Conservation (phyloP, 2,797 vertebrate species). For the Leptoclinus maculatus region DNA sequence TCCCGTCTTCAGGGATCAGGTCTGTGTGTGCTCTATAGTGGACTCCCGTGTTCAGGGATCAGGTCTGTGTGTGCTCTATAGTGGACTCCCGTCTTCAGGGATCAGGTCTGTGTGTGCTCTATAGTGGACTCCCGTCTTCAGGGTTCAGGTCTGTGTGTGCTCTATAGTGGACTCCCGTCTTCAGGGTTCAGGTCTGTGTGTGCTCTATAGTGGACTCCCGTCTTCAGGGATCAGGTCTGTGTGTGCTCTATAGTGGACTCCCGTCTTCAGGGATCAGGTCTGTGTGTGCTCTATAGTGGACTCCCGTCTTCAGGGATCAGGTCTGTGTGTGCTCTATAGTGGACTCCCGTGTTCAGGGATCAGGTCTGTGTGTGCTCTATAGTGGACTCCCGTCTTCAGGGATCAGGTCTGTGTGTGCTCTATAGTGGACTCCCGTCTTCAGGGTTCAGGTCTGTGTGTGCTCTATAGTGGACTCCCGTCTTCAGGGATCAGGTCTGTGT, state of each 20-base stretch:
- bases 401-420: conserved; percentile 49
- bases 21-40: no score
- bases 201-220: conserved; percentile 81
- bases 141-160: no score
- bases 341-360: conserved; percentile 46
- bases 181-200: no score
- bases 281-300: background rate
- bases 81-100: no score
- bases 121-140: no score
- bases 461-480: conserved; percentile 85
- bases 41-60: no score
- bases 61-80: no score
- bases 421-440: conserved; percentile 43
- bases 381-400: conserved; percentile 91
- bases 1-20: no score
- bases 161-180: conserved; percentile 43
- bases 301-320: conserved; percentile 95
- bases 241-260: conserved; percentile 42
- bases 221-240: conserved; percentile 87
- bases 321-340: no score
- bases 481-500: conserved; percentile 84
- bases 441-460: no score
- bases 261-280: background rate
- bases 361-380: no score
- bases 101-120: no score